Conservation (phyloP, 2,797 vertebrate genomes). For the Meda fulgida region DNA sequence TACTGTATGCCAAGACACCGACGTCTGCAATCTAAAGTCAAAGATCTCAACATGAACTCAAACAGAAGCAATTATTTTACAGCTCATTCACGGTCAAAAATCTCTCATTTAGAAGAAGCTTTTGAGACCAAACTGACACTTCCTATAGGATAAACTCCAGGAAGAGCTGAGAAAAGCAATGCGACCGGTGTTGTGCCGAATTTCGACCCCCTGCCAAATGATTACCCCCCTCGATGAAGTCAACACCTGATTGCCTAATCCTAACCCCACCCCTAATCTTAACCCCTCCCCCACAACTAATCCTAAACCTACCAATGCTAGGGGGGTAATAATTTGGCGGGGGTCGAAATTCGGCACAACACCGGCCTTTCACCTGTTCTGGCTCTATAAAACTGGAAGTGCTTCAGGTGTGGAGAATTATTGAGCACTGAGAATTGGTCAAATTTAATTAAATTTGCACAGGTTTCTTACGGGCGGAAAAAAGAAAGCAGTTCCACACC, state of each 20-base stretch:
- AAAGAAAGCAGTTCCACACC: background rate
- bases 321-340: too few species aligned
- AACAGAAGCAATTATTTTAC: background rate
- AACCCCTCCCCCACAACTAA: too few species aligned
- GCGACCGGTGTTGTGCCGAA: too few species aligned
- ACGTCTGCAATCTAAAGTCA: background rate
- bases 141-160: too few species aligned
- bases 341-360: too few species aligned
- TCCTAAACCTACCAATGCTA: too few species aligned
- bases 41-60: background rate
- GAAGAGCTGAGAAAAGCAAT: background rate
- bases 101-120: background rate
- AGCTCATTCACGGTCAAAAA: too few species aligned
- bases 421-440: constrained; percentile 10
- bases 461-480: background rate
- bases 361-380: background rate
- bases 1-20: background rate
- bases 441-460: constrained; percentile 18
- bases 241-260: too few species aligned
- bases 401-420: background rate
- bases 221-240: too few species aligned
- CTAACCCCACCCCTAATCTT: too few species aligned
- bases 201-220: too few species aligned
- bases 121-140: too few species aligned
- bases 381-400: background rate